A percentile compares a stretch with the other conserved stretches of the same genome.
phyloP scores from a whole-genome alignment of 92 coral and sea anemone species.

The Palythoa grandis region DNA sequence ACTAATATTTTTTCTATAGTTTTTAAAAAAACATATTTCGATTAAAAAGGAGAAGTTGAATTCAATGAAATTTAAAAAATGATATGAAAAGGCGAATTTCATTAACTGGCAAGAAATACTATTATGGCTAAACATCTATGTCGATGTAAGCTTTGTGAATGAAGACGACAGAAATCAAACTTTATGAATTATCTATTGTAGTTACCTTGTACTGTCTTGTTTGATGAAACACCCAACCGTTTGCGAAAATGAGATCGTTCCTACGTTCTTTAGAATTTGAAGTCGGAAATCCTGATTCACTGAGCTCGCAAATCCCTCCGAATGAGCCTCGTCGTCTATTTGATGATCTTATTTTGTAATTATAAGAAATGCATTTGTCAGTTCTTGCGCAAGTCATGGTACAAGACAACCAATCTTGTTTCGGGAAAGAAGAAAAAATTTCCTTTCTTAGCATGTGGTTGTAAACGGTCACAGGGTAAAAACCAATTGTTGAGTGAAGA shows the following conservation, averaged over 20 bases:
- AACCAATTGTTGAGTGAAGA: neutral
- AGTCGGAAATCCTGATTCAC: neutral
- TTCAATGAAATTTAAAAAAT: too few relatives aligned
- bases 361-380: constrained; percentile 10
- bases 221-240: too few relatives aligned
- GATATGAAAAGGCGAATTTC: too few relatives aligned
- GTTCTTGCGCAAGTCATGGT: neutral
- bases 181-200: neutral
- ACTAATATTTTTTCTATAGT: too few relatives aligned
- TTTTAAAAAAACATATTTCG: too few relatives aligned
- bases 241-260: neutral
- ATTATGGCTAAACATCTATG: too few relatives aligned
- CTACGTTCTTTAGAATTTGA: neutral
- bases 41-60: too few relatives aligned
- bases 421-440: neutral
- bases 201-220: constrained; percentile 12
- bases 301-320: constrained; percentile 18
- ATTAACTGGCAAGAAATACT: too few relatives aligned
- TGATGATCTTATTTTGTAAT: neutral
- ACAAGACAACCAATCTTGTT: constrained; percentile 29
- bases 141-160: too few relatives aligned
- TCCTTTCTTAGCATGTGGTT: neutral
- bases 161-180: too few relatives aligned
- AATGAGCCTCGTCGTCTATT: too few relatives aligned
- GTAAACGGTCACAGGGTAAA: neutral